These are phyloP conservation scores for Apus apus DNA, from an alignment of 2,113 vertebrate species.

Conservation along the genomic window DNA sequence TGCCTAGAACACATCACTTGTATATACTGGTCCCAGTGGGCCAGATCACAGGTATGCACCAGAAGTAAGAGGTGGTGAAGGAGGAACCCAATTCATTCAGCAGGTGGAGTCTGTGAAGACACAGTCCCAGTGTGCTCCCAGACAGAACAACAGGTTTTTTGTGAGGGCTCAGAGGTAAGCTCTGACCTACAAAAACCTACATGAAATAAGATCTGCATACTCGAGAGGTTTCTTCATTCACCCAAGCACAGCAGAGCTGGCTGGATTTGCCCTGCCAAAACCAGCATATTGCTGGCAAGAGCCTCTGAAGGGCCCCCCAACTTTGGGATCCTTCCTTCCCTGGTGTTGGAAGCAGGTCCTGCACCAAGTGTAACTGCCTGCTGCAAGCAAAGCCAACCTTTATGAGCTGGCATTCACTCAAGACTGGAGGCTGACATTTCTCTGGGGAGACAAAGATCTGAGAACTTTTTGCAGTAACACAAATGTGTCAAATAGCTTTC, in stretches of 20 bases:
- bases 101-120: background rate
- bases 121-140: background rate
- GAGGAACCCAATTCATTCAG: background rate
- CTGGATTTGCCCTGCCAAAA: background rate
- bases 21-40: background rate
- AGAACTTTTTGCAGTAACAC: background rate
- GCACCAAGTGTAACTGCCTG: background rate
- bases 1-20: background rate
- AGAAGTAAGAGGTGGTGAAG: background rate
- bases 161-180: background rate
- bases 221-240: background rate
- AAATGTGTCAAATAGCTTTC: background rate
- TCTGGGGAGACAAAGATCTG: constrained; percentile 6
- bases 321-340: background rate
- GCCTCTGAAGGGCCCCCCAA: background rate
- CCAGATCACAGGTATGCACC: background rate
- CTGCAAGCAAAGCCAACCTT: background rate
- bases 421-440: background rate
- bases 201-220: background rate
- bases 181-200: background rate
- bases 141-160: background rate
- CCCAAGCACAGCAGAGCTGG: background rate
- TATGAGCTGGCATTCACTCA: background rate
- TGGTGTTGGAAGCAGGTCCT: background rate
- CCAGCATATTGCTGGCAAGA: background rate